Evolutionary conservation across 2,888 invertebrate genomes (phyloP).

Genomic region (Scrobipalpa costella): DNA sequence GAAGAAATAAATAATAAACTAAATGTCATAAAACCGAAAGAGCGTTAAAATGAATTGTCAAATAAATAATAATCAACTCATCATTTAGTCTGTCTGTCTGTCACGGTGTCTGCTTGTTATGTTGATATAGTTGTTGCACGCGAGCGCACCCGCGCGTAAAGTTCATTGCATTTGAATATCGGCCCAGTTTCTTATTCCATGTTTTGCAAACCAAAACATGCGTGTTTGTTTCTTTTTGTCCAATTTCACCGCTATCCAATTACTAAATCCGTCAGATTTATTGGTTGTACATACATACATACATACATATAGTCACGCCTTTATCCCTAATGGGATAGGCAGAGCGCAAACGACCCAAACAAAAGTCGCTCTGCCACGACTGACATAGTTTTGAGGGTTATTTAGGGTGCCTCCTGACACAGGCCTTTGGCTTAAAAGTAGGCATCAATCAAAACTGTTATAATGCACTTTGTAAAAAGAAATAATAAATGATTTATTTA

Average conservation of each 20-base stretch:
- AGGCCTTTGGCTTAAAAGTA: too few species aligned
- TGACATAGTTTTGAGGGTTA: too few species aligned
- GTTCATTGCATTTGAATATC: constrained; percentile 52
- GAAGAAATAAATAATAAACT: too few species aligned
- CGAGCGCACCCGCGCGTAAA: constrained; percentile 40
- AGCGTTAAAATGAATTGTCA: constrained; percentile 14
- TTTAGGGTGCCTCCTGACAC: too few species aligned
- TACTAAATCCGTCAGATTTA: constrained; percentile 30
- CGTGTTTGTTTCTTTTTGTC: constrained; percentile 21
- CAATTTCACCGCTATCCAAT: constrained; percentile 23
- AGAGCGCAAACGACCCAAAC: too few species aligned
- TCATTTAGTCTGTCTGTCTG: constrained; percentile 13
- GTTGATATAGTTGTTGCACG: constrained; percentile 13
- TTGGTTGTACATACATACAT: neutral
- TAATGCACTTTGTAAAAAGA: too few species aligned
- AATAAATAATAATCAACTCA: constrained; percentile 7
- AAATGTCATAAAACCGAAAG: neutral
- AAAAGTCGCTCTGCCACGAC: too few species aligned
- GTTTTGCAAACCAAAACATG: constrained; percentile 35
- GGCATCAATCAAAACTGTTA: too few species aligned
- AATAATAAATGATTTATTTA: too few species aligned
- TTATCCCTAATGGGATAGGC: too few species aligned
- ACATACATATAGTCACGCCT: too few species aligned
- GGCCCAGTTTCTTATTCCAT: constrained; percentile 44
- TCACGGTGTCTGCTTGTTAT: constrained; percentile 14